Base-by-base conservation (phyloP, 2,797 vertebrate genomes). In the Pygocentrus nattereri region DNA sequence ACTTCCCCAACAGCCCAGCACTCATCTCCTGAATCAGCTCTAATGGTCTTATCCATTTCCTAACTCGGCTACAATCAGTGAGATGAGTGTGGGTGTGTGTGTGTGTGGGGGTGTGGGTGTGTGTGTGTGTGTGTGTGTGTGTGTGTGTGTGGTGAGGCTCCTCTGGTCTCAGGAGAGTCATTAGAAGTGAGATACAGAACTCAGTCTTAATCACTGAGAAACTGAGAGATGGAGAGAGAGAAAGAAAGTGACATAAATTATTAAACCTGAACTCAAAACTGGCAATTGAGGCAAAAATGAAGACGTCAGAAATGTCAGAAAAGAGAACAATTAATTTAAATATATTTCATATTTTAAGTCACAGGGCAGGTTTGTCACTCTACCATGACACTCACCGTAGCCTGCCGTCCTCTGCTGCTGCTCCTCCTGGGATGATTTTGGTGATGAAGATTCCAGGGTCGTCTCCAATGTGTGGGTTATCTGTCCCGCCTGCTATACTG, bases 381-480 rank as follows among this genome's bases (percentile, higher is more conserved):
- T n/a, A 41, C 25, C 18, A 1, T 65, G 15, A 59, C 10, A 86
- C 92, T 90, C 89, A 98, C 98, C 97, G 96, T 88, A 99, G 96
- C 84, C 97, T 96, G 83, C 97, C 96, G 81, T 99, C 98, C 87
- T 98, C 97, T 52, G 97, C 96, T 59, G 98, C 98, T 59, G 98
- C 97, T 88, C 98, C 98, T 90, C 97, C 97, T 13, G 97, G 96
- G 90, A 98, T 99, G 92, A 99, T 98, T 93, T 99, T 99, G 80
- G 98, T 99, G 90, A 99, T 99, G 93, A 98, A 99, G 94, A 99
- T 99, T 79, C 98, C 97, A 1, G 97, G 97, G 89, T 99, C 97
- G 79, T 99, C 97, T 49, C 97, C 97, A 64, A 98, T 97, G 89
- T 99, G 98, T 81, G 97, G 97, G 91, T 99, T 99, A 92, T 98